Base-by-base conservation (phyloP, 2,888 invertebrate species). In the Boloria euphrosyne region DNA sequence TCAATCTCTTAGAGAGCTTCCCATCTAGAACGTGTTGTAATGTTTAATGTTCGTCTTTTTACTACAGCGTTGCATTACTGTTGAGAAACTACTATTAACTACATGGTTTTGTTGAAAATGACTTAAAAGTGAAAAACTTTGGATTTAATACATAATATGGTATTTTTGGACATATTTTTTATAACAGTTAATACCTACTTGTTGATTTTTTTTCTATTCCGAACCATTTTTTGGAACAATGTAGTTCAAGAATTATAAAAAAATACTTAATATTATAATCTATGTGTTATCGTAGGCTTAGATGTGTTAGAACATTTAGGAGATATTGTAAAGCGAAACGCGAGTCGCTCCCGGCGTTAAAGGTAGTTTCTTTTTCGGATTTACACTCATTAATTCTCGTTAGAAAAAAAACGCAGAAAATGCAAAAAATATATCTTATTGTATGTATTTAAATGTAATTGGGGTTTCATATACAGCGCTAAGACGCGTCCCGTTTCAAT, bases 101-200 rank as follows among this genome's bases (percentile, higher is more conserved):
- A 66, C 63, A 38, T 47, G 6, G 22, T 47, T 38, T 58, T 82
- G 81, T 83, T 83, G 76, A 82, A 75, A 78, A 80, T 84, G 85
- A 85, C 84, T 81, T 73, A 73, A 78, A 81, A 86, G 86, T 86
- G 86, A 87, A 84, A 86, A 47, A 38, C 7, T 38, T 7, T 7
- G 31, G 7, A 38, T 38, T 7, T 10, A 38, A 38, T 38, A 38
- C 31, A 73, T 76, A 73, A 75, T 68, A 73, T 74, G 74, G 81
- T 85, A 85, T 85, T 86, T 85, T 85, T 85, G 80, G 83, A 86
- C 70, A 81, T 73, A 69, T 38, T 83, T 81, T 84, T 49, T 82
- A 75, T 77, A 63, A 53, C 44, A 57, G 46, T 50, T 17, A 76
- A 76, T 79, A 57, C 52, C 43, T 17, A 50, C n/a, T 55, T 57